These are phyloP conservation scores for Sinodicranocentrus sp. DNA, from an alignment of 2,888 invertebrate genomes.

Conservation along the genomic window DNA sequence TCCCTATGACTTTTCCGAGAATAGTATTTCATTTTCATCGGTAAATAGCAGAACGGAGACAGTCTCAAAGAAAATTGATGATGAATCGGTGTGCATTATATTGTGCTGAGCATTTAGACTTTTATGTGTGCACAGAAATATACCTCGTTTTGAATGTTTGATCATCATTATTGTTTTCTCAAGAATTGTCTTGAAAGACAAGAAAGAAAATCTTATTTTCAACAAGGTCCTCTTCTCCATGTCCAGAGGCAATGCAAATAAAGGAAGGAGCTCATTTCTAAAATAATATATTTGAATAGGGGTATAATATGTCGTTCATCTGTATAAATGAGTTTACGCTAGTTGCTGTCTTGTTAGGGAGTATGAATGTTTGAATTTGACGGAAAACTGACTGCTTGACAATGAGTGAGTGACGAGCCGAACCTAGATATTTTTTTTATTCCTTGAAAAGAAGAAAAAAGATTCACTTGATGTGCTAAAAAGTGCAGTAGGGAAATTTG, in stretches of 20 bases:
- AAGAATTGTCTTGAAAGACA: not conserved
- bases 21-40: too few species aligned
- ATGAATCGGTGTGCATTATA: too few species aligned
- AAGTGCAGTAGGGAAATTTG: constrained; percentile 36
- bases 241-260: constrained; percentile 48
- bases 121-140: constrained; percentile 14
- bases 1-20: too few species aligned
- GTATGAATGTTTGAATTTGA: constrained; percentile 44
- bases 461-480: constrained; percentile 21
- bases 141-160: constrained; percentile 34
- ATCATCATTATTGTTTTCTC: constrained; percentile 53
- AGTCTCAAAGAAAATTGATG: too few species aligned
- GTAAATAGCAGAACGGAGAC: too few species aligned
- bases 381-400: constrained; percentile 48
- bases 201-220: constrained; percentile 14
- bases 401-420: constrained; percentile 43
- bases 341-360: constrained; percentile 41
- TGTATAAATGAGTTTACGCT: not conserved
- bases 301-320: not conserved
- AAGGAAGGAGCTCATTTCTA: constrained; percentile 31
- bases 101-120: too few species aligned
- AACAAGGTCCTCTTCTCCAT: constrained; percentile 46
- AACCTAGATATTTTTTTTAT: constrained; percentile 33
- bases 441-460: constrained; percentile 11
- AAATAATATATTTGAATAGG: constrained; percentile 13